Percentiles rank a stretch among this genome's conserved stretches.
Evolutionary conservation across 2,113 vertebrate genomes (phyloP).

Genomic region (Numida meleagris): DNA sequence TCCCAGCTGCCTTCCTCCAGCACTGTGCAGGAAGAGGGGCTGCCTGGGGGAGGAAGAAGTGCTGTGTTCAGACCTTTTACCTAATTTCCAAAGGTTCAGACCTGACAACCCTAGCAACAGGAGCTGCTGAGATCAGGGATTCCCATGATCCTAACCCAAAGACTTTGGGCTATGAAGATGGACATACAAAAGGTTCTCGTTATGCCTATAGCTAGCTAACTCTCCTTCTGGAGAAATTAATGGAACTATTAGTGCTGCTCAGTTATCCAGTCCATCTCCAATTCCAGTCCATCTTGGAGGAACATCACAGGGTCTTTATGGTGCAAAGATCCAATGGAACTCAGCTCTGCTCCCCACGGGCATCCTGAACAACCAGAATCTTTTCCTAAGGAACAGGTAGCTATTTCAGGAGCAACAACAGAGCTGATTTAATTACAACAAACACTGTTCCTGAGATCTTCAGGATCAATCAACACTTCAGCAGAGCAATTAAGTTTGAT

Average conservation of each 20-base stretch:
- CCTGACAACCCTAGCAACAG: constrained; percentile 2
- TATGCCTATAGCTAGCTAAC: not conserved
- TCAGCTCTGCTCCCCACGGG: not conserved
- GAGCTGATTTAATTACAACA: not conserved
- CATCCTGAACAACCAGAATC: not conserved
- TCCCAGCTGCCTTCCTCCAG: constrained; percentile 22
- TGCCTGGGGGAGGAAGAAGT: not conserved
- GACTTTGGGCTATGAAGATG: not conserved
- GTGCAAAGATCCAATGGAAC: not conserved
- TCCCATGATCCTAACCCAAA: not conserved
- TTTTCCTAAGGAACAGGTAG: not conserved
- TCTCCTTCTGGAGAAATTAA: not conserved
- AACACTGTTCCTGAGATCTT: not conserved
- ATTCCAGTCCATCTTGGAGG: not conserved
- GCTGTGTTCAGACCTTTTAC: constrained; percentile 40
- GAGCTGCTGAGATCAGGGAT: not conserved
- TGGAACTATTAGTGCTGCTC: not conserved
- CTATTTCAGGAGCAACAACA: not conserved
- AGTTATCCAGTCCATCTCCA: not conserved
- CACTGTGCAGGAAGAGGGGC: constrained; percentile 44
- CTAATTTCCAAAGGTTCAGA: constrained; percentile 55
- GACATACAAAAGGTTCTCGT: not conserved
- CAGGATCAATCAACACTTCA: not conserved
- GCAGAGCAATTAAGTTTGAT: not conserved
- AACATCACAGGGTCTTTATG: accelerated